Evolutionary conservation across 2,797 vertebrate genomes (phyloP), one percentile per base, ranked within the genome.

Genomic region (Chaetodon trifasciatus): DNA sequence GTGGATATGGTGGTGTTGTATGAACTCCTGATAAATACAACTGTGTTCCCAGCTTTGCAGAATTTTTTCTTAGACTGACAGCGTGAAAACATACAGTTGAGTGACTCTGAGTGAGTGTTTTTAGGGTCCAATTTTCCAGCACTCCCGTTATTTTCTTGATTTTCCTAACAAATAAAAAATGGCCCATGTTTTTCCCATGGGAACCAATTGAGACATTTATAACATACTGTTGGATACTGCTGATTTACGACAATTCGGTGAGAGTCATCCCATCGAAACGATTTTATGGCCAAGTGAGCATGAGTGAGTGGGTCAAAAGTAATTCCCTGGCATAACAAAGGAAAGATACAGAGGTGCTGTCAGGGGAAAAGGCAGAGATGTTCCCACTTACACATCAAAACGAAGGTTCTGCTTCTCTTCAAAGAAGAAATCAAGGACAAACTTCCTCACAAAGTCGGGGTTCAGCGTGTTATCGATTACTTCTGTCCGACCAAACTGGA

Each of bases 361-460:
- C 13, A 19, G 73, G 44, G 17, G 42, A 56, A 53, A 80, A 74
- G 39, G 57, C 5, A 1, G 52, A 61, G 39, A 74, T 65, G 69
- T 82, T 88, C 42, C 75, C 76, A 95, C 97, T 98, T 94, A 98
- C 97, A 96, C 96, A 15, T 98, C 97, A 3, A 98, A 98, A 83
- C 97, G 97, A 39, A 98, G 95, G 75, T 97, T 97, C 93, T 98
- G 97, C 92, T 97, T 98, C 93, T 98, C 97, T 82, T 98, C 97
- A 3, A 98, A 98, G 92, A 97, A 97, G 93, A 97, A 98, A 91
- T 98, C 97, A 0, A 98, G 95, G 70, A 98, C 95, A 2, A 98
- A 98, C 88, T 98, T 98, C 88, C 97, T 96, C 84, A 98, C 94
- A 11, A 98, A 98, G 92, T 98, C 97, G 0, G 97, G 97, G 86